Conservation (phyloP, 2,888 invertebrate species). For the Arge pagana region DNA sequence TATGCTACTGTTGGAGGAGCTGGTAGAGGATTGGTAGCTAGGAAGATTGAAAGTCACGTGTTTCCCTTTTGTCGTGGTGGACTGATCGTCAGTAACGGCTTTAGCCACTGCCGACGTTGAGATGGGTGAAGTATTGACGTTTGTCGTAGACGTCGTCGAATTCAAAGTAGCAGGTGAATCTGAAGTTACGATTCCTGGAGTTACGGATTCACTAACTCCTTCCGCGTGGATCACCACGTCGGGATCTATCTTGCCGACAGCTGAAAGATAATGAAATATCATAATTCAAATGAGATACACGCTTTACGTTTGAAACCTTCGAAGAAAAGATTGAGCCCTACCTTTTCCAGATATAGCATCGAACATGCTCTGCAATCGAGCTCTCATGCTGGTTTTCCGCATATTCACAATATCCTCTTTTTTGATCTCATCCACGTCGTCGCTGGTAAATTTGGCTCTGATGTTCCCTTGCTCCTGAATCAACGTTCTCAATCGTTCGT, state of each 20-base stretch:
- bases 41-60: slow-evolving; percentile 46
- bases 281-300: not conserved
- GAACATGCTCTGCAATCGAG: slow-evolving; percentile 53
- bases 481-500: slow-evolving; percentile 46
- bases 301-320: not conserved
- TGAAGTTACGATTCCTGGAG: slow-evolving; percentile 24
- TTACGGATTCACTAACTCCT: slow-evolving; percentile 34
- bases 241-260: slow-evolving; percentile 48
- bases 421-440: slow-evolving; percentile 52
- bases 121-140: slow-evolving; percentile 50
- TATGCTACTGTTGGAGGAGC: not conserved
- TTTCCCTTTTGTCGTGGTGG: slow-evolving; percentile 35
- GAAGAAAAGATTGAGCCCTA: too few relatives aligned
- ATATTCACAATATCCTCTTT: slow-evolving; percentile 52
- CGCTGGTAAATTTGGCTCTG: slow-evolving; percentile 44
- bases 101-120: slow-evolving; percentile 47
- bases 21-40: slow-evolving; percentile 9
- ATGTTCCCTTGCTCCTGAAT: slow-evolving; percentile 48
- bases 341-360: slow-evolving; percentile 55
- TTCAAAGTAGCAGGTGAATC: slow-evolving; percentile 36
- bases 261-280: slow-evolving; percentile 30
- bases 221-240: slow-evolving; percentile 54
- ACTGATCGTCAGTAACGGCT: slow-evolving; percentile 36
- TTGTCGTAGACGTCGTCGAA: slow-evolving; percentile 49
- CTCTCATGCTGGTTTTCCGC: slow-evolving; percentile 53